phyloP scores from a whole-genome alignment of 2,888 invertebrate species.

The Rotaria socialis region DNA sequence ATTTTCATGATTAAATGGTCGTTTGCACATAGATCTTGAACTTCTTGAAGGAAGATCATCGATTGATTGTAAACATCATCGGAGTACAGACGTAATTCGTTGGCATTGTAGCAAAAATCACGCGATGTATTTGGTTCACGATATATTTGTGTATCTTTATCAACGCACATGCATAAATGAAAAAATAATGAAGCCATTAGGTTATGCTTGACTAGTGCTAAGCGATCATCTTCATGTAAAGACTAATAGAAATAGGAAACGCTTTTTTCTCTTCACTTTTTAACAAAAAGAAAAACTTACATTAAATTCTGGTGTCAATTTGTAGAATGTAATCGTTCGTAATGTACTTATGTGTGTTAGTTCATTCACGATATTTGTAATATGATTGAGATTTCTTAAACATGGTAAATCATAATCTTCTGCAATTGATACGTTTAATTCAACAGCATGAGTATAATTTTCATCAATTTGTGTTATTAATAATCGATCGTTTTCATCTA shows the following conservation, averaged over 20 bases:
- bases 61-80: not conserved
- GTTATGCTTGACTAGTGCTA: not conserved
- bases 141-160: not conserved
- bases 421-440: not conserved
- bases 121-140: not conserved
- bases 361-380: not conserved
- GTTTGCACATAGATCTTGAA: not conserved
- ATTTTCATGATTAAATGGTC: slow-evolving; percentile 14
- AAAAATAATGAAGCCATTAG: not conserved
- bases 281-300: not conserved
- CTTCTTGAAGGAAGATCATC: not conserved
- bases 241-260: not conserved
- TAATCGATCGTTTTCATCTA: not conserved
- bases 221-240: slow-evolving; percentile 18
- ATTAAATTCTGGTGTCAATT: not conserved
- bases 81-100: not conserved
- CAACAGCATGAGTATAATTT: not conserved
- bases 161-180: not conserved
- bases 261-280: not conserved
- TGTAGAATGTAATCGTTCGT: not conserved
- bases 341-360: not conserved
- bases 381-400: not conserved
- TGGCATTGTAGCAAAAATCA: not conserved
- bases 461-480: not conserved
- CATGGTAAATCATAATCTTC: not conserved